Evolutionary conservation across 1,140 invertebrate species (phyloP), one percentile per base, ranked within the genome.

Genomic region (Papilio aristodemus): DNA sequence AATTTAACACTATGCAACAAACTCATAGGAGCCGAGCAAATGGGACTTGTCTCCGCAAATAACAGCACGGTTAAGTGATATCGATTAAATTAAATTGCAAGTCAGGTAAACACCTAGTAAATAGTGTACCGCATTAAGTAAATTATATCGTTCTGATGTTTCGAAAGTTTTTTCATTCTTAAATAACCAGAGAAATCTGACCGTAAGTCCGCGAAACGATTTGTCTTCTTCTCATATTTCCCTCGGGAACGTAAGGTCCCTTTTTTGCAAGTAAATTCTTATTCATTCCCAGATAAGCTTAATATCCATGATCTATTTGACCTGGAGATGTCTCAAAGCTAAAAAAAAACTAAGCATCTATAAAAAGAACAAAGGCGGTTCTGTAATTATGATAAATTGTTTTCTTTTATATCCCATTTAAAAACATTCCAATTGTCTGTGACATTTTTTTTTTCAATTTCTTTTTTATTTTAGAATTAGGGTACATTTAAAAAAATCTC

Each of bases 191-290:
- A 14, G 60, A 63, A 69, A 69, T 71, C 54, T 71, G 50, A 71
- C 50, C 57, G 37, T 27, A 27, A 57, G 50, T 67, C 25, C 1
- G 17, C 38, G 54, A 57, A 67, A 57, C 70, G 43, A 72, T 72
- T 72, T 68, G 67, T 72, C 71, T 68, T 72, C 37, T 68, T 68
- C 58, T 64, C 62, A 50, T 68, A 72, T 72, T 72, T 72, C 71
- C 71, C 67, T n/a, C 3, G 59, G 60, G 71, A 38, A 64, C 36
- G 32, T 46, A 60, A 32, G 67, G 57, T 46, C 39, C 58, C 58
- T 50, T 66, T 66, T 66, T 66, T 66, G 63, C 41, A 46, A 66
- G 63, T 66, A 66, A 66, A 50, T 66, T 66, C 50, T 66, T 66
- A 66, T 66, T 50, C 63, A 64, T 66, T 39, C 63, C 25, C 43